These are phyloP conservation scores for Ooceraea biroi DNA, from an alignment of 1,140 invertebrate species.

Conservation along the genomic window DNA sequence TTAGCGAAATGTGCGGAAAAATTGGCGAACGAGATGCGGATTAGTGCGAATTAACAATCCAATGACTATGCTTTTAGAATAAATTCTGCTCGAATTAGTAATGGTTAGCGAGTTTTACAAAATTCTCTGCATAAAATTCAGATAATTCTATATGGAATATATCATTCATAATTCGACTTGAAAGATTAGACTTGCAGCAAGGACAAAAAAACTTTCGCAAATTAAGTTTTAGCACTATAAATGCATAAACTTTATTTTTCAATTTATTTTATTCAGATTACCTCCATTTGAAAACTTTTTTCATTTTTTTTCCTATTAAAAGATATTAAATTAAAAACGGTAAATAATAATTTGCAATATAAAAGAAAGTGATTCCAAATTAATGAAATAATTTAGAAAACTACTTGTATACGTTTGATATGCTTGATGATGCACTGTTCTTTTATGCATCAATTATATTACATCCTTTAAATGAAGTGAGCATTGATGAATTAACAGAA, in stretches of 20 bases:
- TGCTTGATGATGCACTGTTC: too few species aligned
- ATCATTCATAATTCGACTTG: not conserved
- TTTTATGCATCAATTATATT: too few species aligned
- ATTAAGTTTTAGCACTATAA: not conserved
- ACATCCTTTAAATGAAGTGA: too few species aligned
- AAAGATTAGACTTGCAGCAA: not conserved
- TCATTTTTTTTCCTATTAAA: too few species aligned
- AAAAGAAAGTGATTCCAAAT: too few species aligned
- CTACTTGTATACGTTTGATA: too few species aligned
- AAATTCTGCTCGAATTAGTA: not conserved
- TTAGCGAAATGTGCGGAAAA: not conserved
- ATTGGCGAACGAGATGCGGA: not conserved
- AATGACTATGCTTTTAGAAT: not conserved
- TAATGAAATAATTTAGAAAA: too few species aligned
- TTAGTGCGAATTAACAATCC: not conserved
- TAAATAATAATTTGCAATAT: too few species aligned
- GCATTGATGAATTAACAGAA: too few species aligned
- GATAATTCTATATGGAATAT: not conserved
- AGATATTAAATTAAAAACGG: too few species aligned
- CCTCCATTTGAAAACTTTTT: not conserved
- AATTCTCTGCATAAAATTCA: not conserved
- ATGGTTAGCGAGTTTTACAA: not conserved
- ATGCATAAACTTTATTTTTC: not conserved
- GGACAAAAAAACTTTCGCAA: not conserved
- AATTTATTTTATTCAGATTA: not conserved